Evolutionary conservation across 1,140 invertebrate species (phyloP).

Genomic region (Drosophila navojoa): DNA sequence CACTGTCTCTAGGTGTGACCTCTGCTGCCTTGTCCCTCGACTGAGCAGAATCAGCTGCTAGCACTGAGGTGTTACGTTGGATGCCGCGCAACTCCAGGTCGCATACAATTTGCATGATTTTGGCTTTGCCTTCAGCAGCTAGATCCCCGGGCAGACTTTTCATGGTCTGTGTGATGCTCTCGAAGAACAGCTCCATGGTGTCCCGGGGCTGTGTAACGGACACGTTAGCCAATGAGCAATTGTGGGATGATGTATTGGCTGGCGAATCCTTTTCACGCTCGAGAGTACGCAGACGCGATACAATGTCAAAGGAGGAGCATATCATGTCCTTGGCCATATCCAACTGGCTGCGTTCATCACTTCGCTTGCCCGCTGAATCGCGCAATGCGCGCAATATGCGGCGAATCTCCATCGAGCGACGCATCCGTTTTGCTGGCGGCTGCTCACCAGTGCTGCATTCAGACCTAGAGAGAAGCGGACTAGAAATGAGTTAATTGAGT

Average conservation of each 20-base stretch:
- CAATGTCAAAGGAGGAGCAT: slow-evolving; percentile 67
- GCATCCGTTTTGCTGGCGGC: slow-evolving; percentile 14
- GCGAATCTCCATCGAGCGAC: slow-evolving; percentile 51
- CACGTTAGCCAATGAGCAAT: no score
- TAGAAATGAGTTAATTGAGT: neutral
- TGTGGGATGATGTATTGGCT: neutral
- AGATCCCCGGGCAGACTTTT: slow-evolving; percentile 67
- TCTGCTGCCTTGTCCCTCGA: neutral
- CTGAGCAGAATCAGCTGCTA: no score
- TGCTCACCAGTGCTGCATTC: slow-evolving; percentile 54
- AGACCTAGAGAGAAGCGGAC: slow-evolving; percentile 33
- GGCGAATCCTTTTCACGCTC: slow-evolving; percentile 25
- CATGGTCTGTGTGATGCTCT: slow-evolving; percentile 72
- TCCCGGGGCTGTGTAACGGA: slow-evolving; percentile 22
- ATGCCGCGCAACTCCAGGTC: slow-evolving; percentile 65
- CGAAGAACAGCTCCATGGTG: slow-evolving; percentile 72
- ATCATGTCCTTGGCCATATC: slow-evolving; percentile 73
- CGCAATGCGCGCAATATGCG: slow-evolving; percentile 54
- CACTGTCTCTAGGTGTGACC: neutral
- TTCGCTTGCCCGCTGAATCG: slow-evolving; percentile 45
- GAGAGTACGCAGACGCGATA: slow-evolving; percentile 51
- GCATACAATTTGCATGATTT: slow-evolving; percentile 75
- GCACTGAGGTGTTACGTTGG: slow-evolving; percentile 25
- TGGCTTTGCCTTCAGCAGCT: slow-evolving; percentile 71
- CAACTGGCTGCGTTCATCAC: slow-evolving; percentile 56